Evolutionary conservation across 2,888 invertebrate species (phyloP).

Genomic region (Anagyrus pseudococci): DNA sequence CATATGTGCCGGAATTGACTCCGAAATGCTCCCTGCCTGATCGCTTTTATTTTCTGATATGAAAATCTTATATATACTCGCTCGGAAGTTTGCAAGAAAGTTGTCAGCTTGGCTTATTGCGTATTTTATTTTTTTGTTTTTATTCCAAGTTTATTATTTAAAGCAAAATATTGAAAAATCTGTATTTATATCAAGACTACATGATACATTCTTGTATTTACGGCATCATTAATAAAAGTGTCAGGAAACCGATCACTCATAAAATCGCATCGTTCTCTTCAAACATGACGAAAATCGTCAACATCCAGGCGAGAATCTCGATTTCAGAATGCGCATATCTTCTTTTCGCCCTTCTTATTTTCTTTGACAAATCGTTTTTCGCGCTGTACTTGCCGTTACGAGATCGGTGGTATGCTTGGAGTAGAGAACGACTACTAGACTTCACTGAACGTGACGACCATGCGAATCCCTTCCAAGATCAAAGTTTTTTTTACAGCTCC

Average conservation of each 20-base stretch:
- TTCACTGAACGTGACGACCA: conserved; percentile 20
- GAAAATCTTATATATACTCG: too few species aligned
- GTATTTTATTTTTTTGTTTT: too few species aligned
- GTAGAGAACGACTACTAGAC: conserved; percentile 7
- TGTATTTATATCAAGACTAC: too few species aligned
- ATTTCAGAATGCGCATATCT: too few species aligned
- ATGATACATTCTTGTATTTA: background rate
- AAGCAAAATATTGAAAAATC: too few species aligned
- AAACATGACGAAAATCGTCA: too few species aligned
- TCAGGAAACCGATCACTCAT: conserved; percentile 21
- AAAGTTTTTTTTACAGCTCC: conserved; percentile 19
- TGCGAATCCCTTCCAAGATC: background rate
- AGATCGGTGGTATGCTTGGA: conserved; percentile 31
- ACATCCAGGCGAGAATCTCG: too few species aligned
- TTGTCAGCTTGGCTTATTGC: too few species aligned
- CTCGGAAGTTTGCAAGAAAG: too few species aligned
- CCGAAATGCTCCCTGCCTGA: conserved; percentile 21
- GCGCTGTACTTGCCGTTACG: conserved; percentile 35
- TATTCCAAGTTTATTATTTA: too few species aligned
- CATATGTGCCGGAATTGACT: conserved; percentile 2
- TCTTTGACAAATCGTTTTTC: conserved; percentile 45
- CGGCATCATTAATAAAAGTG: conserved; percentile 8
- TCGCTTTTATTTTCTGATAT: background rate
- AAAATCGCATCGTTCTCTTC: conserved; percentile 15
- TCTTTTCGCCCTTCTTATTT: conserved; percentile 2